Base-by-base conservation (phyloP, 1,140 invertebrate genomes). In the Anastatus disparis region DNA sequence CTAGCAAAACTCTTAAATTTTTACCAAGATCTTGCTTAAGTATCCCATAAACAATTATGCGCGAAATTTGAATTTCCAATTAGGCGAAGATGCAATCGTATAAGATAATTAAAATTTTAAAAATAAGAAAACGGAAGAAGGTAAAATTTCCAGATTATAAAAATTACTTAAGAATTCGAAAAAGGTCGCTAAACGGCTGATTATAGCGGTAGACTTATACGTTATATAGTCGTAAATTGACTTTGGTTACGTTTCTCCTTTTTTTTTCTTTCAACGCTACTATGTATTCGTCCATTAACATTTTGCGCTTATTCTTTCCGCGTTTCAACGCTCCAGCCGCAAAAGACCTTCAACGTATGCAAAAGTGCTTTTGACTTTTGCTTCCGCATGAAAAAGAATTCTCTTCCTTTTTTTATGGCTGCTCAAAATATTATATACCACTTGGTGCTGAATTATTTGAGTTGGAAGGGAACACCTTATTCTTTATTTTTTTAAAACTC, bases 261-360 rank as follows among this genome's bases (percentile, higher is more conserved):
- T 12, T 24, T 42, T 1, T n/a, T n/a, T n/a, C n/a, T n/a, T n/a
- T n/a, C n/a, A n/a, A n/a, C n/a, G n/a, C n/a, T n/a, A n/a, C n/a
- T n/a, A n/a, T n/a, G n/a, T n/a, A n/a, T n/a, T 40, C 26, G 24
- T 26, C 65, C n/a, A 69, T 69, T 69, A 69, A 69, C n/a, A 69
- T 69, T 62, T 69, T 35, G n/a, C 20, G 46, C 56, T 58, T 70
- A 61, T 58, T 68, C 55, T 68, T 72, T 72, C 71, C 73, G 73
- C 68, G 65, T 74, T 73, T 73, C 70, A 26, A 68, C 56, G 27
- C 53, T 38, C n/a, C n/a, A n/a, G n/a, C n/a, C 44, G 58, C 46
- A 42, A 40, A n/a, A 71, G 75, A 66, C 70, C 75, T 76, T 76
- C 68, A 26, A 15, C 46, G 65, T 74, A 74, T 74, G 75, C 67